Conservation (phyloP, 2,888 invertebrate species). For the Flexamia atlantica region DNA sequence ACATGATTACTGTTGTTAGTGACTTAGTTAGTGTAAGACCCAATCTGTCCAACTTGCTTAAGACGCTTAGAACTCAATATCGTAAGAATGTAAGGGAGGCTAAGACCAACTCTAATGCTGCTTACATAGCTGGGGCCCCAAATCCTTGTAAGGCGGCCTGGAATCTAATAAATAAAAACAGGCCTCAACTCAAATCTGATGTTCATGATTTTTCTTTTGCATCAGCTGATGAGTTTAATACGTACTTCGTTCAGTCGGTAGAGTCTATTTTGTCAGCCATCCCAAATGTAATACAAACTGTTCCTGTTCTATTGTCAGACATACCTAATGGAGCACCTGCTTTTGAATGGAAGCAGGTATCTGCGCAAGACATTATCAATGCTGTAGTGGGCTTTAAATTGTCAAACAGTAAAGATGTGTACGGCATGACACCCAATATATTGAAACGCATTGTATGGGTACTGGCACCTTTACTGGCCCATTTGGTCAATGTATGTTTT, state of each 20-base stretch:
- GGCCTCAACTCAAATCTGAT: background rate
- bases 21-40: slow-evolving; percentile 8
- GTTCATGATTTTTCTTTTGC: background rate
- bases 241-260: background rate
- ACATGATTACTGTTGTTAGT: background rate
- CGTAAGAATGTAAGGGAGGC: slow-evolving; percentile 27
- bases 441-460: background rate
- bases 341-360: slow-evolving; percentile 12
- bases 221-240: background rate
- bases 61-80: slow-evolving; percentile 2
- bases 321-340: background rate
- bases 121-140: background rate
- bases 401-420: slow-evolving; percentile 41
- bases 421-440: slow-evolving; percentile 24
- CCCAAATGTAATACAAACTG: background rate
- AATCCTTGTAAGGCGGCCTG: slow-evolving; percentile 51
- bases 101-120: slow-evolving; percentile 33
- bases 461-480: slow-evolving; percentile 8
- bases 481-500: slow-evolving; percentile 13
- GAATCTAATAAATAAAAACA: slow-evolving; percentile 4
- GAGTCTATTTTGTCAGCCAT: background rate
- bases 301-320: background rate
- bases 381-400: slow-evolving; percentile 13
- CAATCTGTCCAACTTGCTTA: background rate
- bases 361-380: background rate